These are phyloP conservation scores for Trogon melanurus DNA, from an alignment of 2,113 vertebrate species.

Conservation along the genomic window DNA sequence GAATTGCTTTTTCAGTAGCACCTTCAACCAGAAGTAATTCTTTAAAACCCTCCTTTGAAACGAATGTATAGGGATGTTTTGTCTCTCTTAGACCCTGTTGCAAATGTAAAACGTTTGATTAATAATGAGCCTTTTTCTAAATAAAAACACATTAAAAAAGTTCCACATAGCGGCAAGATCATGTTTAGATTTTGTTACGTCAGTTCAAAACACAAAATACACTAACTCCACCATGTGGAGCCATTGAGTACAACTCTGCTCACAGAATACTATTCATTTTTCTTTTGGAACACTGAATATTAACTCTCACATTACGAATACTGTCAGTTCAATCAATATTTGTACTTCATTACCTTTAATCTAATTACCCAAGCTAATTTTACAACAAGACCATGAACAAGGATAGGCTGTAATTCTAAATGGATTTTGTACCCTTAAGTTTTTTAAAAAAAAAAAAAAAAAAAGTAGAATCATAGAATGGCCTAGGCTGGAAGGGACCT, in stretches of 20 bases:
- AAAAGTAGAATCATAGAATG: too few species aligned
- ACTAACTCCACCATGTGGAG: conserved; percentile 69
- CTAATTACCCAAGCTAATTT: neutral
- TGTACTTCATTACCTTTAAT: neutral
- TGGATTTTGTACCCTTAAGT: neutral
- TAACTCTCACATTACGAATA: neutral
- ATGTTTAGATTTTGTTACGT: neutral
- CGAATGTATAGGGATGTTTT: conserved; percentile 83
- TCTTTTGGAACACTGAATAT: neutral
- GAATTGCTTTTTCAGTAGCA: conserved; percentile 77
- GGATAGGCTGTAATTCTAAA: neutral
- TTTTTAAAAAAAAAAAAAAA: neutral
- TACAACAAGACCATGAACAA: neutral
- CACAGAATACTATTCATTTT: neutral
- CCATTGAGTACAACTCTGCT: neutral
- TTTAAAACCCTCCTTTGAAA: conserved; percentile 83
- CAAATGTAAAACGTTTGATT: neutral
- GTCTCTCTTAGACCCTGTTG: conserved; percentile 82
- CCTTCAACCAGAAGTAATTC: conserved; percentile 76
- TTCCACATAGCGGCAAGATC: neutral
- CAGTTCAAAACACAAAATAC: conserved; percentile 47
- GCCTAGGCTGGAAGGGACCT: too few species aligned
- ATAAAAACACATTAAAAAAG: neutral
- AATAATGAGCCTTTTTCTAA: neutral
- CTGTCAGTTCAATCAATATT: neutral